A percentile compares a stretch with the other conserved stretches of the same genome.
These are phyloP conservation scores for Arenaria interpres DNA, from an alignment of 2,113 vertebrate genomes.

Conservation along the genomic window DNA sequence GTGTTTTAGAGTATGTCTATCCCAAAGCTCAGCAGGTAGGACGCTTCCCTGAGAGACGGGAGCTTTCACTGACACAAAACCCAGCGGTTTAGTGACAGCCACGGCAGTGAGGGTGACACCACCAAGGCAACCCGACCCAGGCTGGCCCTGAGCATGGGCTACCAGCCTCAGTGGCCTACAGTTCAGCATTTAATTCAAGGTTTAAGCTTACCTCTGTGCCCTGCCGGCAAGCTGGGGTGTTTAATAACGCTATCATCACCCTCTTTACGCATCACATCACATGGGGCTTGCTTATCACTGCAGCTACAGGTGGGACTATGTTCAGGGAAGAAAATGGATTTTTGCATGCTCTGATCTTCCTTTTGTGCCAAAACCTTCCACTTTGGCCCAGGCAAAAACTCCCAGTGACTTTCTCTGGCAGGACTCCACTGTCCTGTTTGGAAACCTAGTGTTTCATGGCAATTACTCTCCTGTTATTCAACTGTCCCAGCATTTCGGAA, in stretches of 20 bases:
- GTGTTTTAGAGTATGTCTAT: neutral
- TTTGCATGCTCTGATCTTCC: neutral
- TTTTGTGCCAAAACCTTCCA: neutral
- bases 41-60: fast-evolving
- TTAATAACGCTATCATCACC: neutral
- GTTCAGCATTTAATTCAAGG: neutral
- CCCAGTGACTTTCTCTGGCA: neutral
- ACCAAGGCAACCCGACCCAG: neutral
- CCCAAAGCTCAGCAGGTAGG: neutral
- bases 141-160: neutral
- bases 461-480: neutral
- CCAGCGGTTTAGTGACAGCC: neutral
- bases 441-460: neutral
- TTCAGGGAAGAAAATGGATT: neutral
- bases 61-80: neutral
- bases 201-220: neutral
- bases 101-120: neutral
- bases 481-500: neutral
- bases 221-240: neutral
- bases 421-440: neutral
- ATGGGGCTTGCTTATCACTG: neutral
- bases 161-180: neutral
- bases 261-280: neutral
- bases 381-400: neutral
- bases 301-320: neutral